Evolutionary conservation across 1,140 invertebrate species (phyloP).

Genomic region (Eubasilissa regina): DNA sequence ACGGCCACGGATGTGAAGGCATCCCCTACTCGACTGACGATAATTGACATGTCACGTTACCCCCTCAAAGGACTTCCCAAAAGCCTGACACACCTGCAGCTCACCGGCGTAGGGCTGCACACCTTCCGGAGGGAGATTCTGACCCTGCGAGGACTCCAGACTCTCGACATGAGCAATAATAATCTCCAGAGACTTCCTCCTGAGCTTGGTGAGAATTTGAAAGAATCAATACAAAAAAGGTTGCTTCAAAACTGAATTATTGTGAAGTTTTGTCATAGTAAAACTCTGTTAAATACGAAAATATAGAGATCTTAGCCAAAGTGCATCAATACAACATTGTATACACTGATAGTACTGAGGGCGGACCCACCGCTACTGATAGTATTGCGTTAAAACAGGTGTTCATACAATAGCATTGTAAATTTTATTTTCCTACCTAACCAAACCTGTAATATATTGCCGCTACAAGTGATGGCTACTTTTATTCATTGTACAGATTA

Average conservation of each 20-base stretch:
- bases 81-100: constrained; percentile 73
- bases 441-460: too few species aligned
- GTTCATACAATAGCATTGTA: too few species aligned
- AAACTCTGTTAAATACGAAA: too few species aligned
- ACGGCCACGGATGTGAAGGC: constrained; percentile 71
- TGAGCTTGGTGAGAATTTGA: constrained; percentile 75
- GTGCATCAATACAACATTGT: too few species aligned
- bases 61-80: constrained; percentile 80
- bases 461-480: too few species aligned
- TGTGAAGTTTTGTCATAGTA: too few species aligned
- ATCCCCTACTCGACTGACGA: constrained; percentile 74
- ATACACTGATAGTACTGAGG: too few species aligned
- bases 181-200: constrained; percentile 80
- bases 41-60: constrained; percentile 77
- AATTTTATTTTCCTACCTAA: too few species aligned
- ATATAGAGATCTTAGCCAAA: too few species aligned
- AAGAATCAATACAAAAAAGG: neutral
- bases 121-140: constrained; percentile 81
- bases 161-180: constrained; percentile 86
- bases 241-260: neutral
- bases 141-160: constrained; percentile 75
- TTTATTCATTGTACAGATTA: too few species aligned
- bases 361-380: too few species aligned
- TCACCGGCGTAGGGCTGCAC: constrained; percentile 75
- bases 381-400: too few species aligned